Percentiles rank a stretch among this genome's conserved stretches.
Conservation (phyloP, 2,113 vertebrate species). For the Myrmophylax atrothorax region DNA sequence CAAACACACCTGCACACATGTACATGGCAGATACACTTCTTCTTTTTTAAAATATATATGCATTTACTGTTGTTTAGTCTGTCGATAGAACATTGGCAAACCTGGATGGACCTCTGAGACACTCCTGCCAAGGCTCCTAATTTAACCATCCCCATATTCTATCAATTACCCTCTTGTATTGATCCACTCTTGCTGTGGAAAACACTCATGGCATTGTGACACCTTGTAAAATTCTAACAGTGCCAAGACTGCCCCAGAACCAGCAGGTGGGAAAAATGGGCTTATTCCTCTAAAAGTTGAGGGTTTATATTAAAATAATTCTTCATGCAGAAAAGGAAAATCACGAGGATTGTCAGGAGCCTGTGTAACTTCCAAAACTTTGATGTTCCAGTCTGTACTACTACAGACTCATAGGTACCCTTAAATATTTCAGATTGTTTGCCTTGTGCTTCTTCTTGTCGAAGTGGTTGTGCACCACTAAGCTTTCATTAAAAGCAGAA, state of each 20-base stretch:
- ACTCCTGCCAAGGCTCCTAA: neutral
- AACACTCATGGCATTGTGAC: too few species aligned
- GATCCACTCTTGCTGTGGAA: neutral
- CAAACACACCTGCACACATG: neutral
- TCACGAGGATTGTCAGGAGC: neutral
- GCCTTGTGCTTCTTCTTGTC: neutral
- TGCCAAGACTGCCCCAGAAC: neutral
- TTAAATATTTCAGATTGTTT: neutral
- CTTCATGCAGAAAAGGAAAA: neutral
- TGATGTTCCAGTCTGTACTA: neutral
- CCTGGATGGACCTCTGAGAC: neutral
- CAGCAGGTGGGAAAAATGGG: neutral
- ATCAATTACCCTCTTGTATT: neutral
- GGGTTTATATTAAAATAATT: neutral
- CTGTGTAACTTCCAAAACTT: neutral
- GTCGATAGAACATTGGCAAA: neutral
- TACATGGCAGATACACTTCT: neutral
- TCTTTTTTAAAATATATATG: neutral
- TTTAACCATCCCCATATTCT: neutral
- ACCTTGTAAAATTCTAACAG: neutral
- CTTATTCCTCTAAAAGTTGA: neutral
- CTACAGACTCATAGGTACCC: neutral
- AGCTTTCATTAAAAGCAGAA: neutral
- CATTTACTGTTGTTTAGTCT: neutral
- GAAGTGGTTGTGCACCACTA: neutral